Conservation (phyloP, 1,140 invertebrate species). For the Piezodorus guildinii region DNA sequence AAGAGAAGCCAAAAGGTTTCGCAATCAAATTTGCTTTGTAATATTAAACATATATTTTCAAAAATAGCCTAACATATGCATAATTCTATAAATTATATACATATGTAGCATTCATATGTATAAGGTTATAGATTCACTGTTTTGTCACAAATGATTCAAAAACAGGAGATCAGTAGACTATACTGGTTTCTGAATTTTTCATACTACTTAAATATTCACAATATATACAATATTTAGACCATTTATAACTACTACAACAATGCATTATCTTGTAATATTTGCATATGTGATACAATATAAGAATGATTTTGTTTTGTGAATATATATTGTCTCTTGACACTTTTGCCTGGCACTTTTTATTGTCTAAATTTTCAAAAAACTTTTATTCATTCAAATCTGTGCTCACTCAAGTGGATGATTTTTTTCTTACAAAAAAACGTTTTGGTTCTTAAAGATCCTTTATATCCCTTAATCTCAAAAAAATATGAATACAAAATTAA, state of each 20-base stretch:
- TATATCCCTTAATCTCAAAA: no score
- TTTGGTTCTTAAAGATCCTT: no score
- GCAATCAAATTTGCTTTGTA: background rate
- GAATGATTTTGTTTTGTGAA: background rate
- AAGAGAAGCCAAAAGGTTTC: background rate
- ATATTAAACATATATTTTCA: background rate
- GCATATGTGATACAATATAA: background rate
- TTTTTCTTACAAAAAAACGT: no score
- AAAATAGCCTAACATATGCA: slow-evolving; percentile 6
- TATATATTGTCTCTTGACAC: background rate
- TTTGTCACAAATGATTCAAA: background rate
- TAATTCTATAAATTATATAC: slow-evolving; percentile 13
- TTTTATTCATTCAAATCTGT: no score
- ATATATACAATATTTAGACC: slow-evolving; percentile 14
- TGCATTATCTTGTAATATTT: slow-evolving; percentile 15
- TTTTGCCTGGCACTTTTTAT: slow-evolving; percentile 13
- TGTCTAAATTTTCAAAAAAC: slow-evolving; percentile 6
- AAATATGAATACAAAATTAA: no score
- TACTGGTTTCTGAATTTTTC: slow-evolving; percentile 4
- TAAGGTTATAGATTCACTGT: slow-evolving; percentile 7
- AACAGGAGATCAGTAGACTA: slow-evolving; percentile 13
- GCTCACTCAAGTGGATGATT: no score
- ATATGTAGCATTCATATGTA: background rate
- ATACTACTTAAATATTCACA: slow-evolving; percentile 10
- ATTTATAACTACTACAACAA: slow-evolving; percentile 10